These are phyloP conservation scores for Sebastes cheni DNA, from an alignment of 2,797 vertebrate genomes.

Conservation along the genomic window DNA sequence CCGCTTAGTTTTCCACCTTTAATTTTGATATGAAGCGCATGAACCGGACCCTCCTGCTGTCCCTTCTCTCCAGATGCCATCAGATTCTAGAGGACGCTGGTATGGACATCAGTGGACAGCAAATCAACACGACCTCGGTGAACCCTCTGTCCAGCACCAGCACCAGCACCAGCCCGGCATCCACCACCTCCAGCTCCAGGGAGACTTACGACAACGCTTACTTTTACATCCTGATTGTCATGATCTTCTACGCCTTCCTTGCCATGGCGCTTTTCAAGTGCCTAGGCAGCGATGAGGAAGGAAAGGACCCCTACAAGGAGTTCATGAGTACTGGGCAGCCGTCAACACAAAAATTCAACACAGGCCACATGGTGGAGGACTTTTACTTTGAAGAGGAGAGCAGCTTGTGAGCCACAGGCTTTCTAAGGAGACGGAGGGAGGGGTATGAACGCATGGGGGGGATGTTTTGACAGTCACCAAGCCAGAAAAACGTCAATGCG, in stretches of 20 bases:
- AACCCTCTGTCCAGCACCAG: slow-evolving; percentile 19
- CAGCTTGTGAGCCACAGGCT: slow-evolving; percentile 81
- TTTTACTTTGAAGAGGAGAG: slow-evolving; percentile 92
- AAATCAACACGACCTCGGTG: slow-evolving; percentile 16
- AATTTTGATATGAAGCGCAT: slow-evolving; percentile 51
- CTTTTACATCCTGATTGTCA: slow-evolving; percentile 91
- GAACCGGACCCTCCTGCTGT: slow-evolving; percentile 74
- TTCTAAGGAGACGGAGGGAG: slow-evolving; percentile 53
- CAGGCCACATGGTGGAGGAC: slow-evolving; percentile 76
- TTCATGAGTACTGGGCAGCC: slow-evolving; percentile 76
- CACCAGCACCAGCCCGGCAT: slow-evolving; percentile 1
- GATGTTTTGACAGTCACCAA: slow-evolving; percentile 78
- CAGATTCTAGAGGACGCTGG: slow-evolving; percentile 79
- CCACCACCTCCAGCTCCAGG: slow-evolving; percentile 27
- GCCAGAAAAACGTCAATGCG: slow-evolving; percentile 73
- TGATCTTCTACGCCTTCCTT: slow-evolving; percentile 91
- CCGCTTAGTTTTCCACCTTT: neutral
- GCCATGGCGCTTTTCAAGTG: slow-evolving; percentile 89
- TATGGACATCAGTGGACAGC: slow-evolving; percentile 48
- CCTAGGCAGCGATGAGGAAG: slow-evolving; percentile 81
- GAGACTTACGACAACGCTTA: slow-evolving; percentile 90
- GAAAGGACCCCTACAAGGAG: slow-evolving; percentile 88
- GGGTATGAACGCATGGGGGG: slow-evolving; percentile 42
- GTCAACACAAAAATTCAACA: slow-evolving; percentile 79
- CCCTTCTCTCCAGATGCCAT: slow-evolving; percentile 70